Conservation (phyloP, 2,113 vertebrate genomes). For the Eubucco bourcierii region DNA sequence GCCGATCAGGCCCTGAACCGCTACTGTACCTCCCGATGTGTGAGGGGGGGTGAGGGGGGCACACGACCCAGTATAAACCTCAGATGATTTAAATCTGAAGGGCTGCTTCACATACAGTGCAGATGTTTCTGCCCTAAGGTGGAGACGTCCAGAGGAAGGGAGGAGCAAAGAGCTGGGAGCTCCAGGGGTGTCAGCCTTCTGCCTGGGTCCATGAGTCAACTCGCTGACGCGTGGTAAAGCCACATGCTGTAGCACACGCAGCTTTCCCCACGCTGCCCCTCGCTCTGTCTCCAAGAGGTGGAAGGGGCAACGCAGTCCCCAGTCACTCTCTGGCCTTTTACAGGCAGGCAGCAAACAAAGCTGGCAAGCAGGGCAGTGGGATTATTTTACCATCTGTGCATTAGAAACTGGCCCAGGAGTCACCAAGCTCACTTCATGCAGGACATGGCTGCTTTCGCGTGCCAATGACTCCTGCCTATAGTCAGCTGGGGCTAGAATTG, state of each 20-base stretch:
- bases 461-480: neutral
- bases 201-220: conserved; percentile 61
- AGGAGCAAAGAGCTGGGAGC: conserved; percentile 38
- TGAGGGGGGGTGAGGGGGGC: neutral
- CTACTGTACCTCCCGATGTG: neutral
- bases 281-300: conserved; percentile 8
- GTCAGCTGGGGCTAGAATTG: conserved; percentile 12
- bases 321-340: conserved; percentile 26
- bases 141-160: conserved; percentile 27
- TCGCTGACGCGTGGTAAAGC: conserved; percentile 62
- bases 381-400: conserved; percentile 69
- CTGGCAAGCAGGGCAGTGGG: conserved; percentile 64
- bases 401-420: conserved; percentile 70
- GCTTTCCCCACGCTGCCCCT: neutral
- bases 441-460: conserved; percentile 29
- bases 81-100: conserved; percentile 6
- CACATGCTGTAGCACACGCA: conserved; percentile 51
- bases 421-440: conserved; percentile 12
- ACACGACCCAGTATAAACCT: neutral
- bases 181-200: conserved; percentile 59
- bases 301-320: conserved; percentile 46
- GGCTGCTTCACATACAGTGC: neutral
- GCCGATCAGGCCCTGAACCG: neutral
- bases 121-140: conserved; percentile 58
- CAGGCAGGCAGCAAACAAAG: conserved; percentile 60